phyloP scores from a whole-genome alignment of 2,113 vertebrate species.

The Callipepla californica region DNA sequence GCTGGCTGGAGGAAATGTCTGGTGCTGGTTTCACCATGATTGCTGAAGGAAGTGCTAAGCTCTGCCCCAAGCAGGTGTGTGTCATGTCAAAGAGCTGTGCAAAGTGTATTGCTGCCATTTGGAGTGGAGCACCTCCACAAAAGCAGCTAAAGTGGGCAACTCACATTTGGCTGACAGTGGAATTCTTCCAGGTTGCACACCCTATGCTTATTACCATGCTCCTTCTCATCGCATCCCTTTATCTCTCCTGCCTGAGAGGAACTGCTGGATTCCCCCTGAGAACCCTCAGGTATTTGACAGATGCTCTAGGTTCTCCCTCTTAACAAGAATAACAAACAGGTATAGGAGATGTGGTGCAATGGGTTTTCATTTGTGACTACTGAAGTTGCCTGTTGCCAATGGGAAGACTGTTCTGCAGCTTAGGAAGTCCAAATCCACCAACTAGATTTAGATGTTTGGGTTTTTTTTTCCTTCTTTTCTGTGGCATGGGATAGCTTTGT shows the following conservation, averaged over 20 bases:
- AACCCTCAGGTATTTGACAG: background rate
- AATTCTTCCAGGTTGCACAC: background rate
- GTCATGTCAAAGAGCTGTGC: background rate
- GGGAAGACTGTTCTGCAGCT: background rate
- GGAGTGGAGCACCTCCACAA: background rate
- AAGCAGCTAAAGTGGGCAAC: background rate
- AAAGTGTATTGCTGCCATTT: background rate
- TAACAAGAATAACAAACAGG: background rate
- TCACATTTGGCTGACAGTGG: background rate
- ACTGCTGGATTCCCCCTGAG: background rate
- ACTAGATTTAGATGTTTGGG: background rate
- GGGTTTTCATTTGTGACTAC: background rate
- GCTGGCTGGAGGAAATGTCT: background rate
- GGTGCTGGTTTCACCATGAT: background rate
- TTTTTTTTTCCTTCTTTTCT: background rate
- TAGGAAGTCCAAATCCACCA: background rate
- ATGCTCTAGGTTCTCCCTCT: background rate
- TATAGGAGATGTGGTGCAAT: fast-evolving
- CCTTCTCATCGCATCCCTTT: background rate
- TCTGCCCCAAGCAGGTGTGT: background rate
- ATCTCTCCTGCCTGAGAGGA: background rate
- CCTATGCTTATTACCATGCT: fast-evolving
- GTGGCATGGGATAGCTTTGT: background rate
- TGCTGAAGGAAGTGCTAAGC: background rate
- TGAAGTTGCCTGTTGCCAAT: background rate